Base-by-base conservation (phyloP, 2,113 vertebrate genomes). In the Spermophilus dauricus region DNA sequence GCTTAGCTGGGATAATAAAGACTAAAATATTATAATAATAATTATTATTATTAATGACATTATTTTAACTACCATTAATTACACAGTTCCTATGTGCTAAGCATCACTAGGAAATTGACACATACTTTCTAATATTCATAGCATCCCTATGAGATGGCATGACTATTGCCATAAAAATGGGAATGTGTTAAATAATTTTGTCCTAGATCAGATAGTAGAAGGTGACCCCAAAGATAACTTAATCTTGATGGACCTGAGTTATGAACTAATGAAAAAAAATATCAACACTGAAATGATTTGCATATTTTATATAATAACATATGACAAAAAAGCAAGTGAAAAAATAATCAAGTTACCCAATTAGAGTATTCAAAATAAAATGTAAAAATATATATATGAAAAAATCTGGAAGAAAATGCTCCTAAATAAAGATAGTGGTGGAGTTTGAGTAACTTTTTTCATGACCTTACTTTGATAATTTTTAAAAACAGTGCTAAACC, bases 171-270 rank as follows among this genome's bases (percentile, higher is more conserved):
- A 39, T 58, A 83, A 28, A 85, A 76, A 92, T n/a, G 11, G 63
- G 95, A 32, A 97, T 17, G 91, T 17, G 10, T n/a, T 73, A 70
- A 73, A 73, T 63, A 90, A 78, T 24, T 96, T 61, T 51, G 39
- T 32, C 75, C 69, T 80, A 42, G 18, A 85, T 37, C 42, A 92
- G 48, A 89, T 0, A 92, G 70, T 18, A 28, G 32, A 32, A n/a
- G 51, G 12, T 81, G 26, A 85, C 39, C 65, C 45, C 45, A 86
- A 91, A 94, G 67, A 73, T 90, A 45, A 61, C 61, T 73, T 89
- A 30, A 91, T 73, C 73, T 91, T 75, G 61, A 76, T 58, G 34
- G n/a, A n/a, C 86, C 65, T 34, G 34, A 18, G n/a, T 48, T 65
- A 39, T 13, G 34, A 83, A 34, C 18, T 28, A n/a, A 85, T 32